phyloP scores from a whole-genome alignment of 2,113 vertebrate species.

The Grus americana region DNA sequence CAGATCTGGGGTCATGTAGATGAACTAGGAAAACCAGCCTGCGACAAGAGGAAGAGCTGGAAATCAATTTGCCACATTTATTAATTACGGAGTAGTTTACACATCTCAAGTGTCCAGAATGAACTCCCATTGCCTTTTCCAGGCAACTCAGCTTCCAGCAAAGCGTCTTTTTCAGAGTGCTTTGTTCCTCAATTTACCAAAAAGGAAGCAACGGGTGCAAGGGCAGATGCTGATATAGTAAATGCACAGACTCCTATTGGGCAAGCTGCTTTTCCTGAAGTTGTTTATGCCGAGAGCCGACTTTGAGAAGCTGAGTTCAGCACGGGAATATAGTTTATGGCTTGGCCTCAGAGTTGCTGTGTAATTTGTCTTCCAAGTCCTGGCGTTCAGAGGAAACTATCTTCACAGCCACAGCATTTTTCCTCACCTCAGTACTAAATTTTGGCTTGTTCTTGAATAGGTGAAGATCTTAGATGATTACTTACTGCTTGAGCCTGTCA shows the following conservation, averaged over 20 bases:
- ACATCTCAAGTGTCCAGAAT: background rate
- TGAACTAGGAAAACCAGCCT: background rate
- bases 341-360: background rate
- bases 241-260: background rate
- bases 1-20: background rate
- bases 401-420: background rate
- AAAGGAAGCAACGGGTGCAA: slow-evolving; percentile 36
- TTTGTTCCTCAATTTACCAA: slow-evolving; percentile 21
- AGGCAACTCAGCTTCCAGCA: background rate
- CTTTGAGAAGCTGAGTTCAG: slow-evolving; percentile 48
- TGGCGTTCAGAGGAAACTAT: background rate
- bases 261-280: slow-evolving; percentile 52
- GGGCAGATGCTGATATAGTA: slow-evolving; percentile 34
- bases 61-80: background rate
- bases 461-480: background rate
- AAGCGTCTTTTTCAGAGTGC: background rate
- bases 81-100: background rate
- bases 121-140: background rate
- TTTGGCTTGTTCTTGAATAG: background rate
- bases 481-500: background rate
- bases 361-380: slow-evolving; percentile 3
- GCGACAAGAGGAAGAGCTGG: background rate
- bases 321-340: background rate
- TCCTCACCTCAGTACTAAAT: background rate
- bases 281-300: slow-evolving; percentile 32